phyloP scores from a whole-genome alignment of 2,888 invertebrate species.

The Lingula anatina region DNA sequence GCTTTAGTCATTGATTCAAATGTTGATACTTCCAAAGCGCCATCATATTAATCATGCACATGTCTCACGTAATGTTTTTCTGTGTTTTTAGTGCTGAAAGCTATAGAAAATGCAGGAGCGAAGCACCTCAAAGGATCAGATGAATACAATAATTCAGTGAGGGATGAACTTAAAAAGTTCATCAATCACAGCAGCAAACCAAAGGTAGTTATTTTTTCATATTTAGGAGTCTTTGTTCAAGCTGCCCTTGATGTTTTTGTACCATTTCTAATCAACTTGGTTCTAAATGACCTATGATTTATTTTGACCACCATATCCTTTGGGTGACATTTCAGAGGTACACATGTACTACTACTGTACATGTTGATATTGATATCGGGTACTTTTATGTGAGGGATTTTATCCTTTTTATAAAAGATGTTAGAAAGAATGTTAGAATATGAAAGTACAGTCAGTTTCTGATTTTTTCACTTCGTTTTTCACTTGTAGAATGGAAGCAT shows the following conservation, averaged over 20 bases:
- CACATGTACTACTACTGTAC: no score
- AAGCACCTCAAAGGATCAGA: conserved; percentile 33
- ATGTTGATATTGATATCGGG: no score
- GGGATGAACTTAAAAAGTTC: conserved; percentile 34
- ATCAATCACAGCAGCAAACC: conserved; percentile 19
- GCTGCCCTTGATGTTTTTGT: neutral
- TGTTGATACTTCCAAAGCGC: no score
- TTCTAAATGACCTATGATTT: neutral
- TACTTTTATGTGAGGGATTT: no score
- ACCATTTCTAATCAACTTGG: neutral
- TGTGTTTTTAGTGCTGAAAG: conserved; percentile 64
- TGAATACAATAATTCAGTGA: conserved; percentile 34
- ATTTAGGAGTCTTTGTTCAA: neutral
- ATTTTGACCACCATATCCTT: conserved; percentile 6
- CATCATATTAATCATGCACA: neutral
- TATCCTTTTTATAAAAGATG: no score
- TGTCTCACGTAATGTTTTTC: conserved; percentile 1
- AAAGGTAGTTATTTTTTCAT: conserved; percentile 12
- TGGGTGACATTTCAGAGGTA: no score
- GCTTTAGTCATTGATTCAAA: no score
- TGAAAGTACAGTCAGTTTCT: no score
- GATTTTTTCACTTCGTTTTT: no score
- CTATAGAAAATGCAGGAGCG: conserved; percentile 67
- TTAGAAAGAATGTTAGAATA: no score
- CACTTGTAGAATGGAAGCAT: no score